Conservation (phyloP, 1,140 invertebrate species). For the Orchesella cincta region DNA sequence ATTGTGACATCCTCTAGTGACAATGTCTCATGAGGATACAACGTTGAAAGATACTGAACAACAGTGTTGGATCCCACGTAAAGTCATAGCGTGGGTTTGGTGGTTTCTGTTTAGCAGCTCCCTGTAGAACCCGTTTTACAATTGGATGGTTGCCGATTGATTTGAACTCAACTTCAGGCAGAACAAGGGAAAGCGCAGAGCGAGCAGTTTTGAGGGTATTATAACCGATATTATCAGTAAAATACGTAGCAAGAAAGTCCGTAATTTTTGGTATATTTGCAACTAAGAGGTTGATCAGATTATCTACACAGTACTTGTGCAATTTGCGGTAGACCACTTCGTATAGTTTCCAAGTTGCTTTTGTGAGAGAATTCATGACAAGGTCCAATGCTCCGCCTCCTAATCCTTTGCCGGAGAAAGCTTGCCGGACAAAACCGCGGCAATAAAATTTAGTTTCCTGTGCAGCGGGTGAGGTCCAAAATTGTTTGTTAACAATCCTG, state of each 20-base stretch:
- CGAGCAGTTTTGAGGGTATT: background rate
- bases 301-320: too few species aligned
- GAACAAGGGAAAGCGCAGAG: background rate
- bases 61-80: background rate
- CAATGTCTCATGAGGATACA: background rate
- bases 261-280: too few species aligned
- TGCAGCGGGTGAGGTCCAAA: background rate
- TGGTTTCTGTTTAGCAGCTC: background rate
- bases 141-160: background rate
- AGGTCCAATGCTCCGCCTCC: background rate
- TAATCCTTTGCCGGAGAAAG: background rate
- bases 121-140: background rate
- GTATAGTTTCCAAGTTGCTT: slow-evolving; percentile 8
- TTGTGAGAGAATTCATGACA: background rate
- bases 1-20: background rate
- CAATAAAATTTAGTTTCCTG: background rate
- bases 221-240: background rate
- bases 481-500: background rate
- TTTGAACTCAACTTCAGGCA: background rate
- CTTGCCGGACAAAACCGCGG: background rate
- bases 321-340: background rate
- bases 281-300: too few species aligned
- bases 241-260: too few species aligned
- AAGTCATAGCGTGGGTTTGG: background rate
- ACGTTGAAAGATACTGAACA: background rate